Evolutionary conservation across 1,140 invertebrate species (phyloP), one percentile per base, ranked within the genome.

Genomic region (Leguminivora glycinivorella): DNA sequence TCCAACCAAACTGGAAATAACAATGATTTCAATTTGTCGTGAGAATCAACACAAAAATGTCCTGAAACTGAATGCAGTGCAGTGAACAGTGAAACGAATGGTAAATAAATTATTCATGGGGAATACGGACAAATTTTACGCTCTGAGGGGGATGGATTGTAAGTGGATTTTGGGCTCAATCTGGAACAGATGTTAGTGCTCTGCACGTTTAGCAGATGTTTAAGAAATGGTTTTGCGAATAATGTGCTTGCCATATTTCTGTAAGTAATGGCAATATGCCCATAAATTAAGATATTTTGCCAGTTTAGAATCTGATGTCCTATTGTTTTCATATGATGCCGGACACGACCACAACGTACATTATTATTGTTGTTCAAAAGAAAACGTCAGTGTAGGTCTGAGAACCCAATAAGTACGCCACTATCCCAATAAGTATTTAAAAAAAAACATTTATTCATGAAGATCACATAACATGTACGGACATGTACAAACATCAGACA

Each of bases 11-110:
- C 31, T 34, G 12, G 31, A 34, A 6, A 34, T 34, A 34, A 34
- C 31, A 34, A 34, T 10, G 31, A 34, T 34, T 70, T 73, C 71
- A 76, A 77, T 75, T 70, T 70, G 60, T 24, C 74, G 73, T 78
- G 72, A 67, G 72, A 78, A 76, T 68, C 26, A 67, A 67, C 38
- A 25, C 56, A 6, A 25, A 68, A 74, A 71, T 12, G 10, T 40
- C 9, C 38, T 56, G 74, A 73, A 76, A 73, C 66, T 58, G 70
- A 24, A 68, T 67, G 10, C 26, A 9, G 26, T 9, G 14, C n/a
- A 6, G 26, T 9, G 14, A 5, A 6, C 26, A 63, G 10, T 29
- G 25, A 34, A 17, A 24, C 24, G 24, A 58, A 29, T 22, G 14
- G 26, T 63, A 63, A 29, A 63, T 31, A 63, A n/a, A n/a, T 31